Percentiles rank a stretch among this genome's conserved stretches.
phyloP scores from a whole-genome alignment of 2,888 invertebrate genomes.

The Caenorhabditis drosophilae region DNA sequence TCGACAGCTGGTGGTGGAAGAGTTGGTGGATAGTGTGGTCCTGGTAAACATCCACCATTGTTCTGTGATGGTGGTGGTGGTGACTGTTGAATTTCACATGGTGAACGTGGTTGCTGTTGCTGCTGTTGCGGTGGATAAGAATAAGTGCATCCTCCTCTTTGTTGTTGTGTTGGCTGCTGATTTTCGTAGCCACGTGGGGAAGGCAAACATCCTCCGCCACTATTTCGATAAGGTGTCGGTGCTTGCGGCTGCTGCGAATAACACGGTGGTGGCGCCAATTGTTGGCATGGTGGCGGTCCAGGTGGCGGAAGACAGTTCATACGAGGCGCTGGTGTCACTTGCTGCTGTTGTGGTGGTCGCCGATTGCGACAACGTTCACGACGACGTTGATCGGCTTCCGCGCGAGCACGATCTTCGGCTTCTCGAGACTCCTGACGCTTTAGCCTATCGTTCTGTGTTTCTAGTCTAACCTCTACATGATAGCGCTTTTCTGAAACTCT shows the following conservation, averaged over 20 bases:
- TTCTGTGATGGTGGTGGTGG: constrained; percentile 12
- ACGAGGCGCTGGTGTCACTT: constrained; percentile 16
- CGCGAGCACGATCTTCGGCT: constrained; percentile 21
- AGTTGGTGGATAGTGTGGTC: constrained; percentile 29
- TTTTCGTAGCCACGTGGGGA: constrained; percentile 33
- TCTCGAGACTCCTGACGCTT: constrained; percentile 26
- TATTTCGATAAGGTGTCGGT: constrained; percentile 5
- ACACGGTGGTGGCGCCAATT: constrained; percentile 17
- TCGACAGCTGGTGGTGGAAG: constrained; percentile 19
- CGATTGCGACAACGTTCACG: constrained; percentile 30
- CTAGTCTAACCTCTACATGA: constrained; percentile 44
- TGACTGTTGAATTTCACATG: constrained; percentile 3
- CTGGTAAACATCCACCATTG: constrained; percentile 20
- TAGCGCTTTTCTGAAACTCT: constrained; percentile 22
- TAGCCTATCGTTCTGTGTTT: constrained; percentile 39
- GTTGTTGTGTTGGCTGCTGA: constrained; percentile 16
- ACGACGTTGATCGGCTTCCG: constrained; percentile 29
- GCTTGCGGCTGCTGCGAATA: constrained; percentile 9
- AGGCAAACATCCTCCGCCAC: constrained; percentile 35
- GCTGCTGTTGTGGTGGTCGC: constrained; percentile 21
- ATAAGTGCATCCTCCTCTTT: constrained; percentile 25
- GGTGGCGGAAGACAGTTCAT: constrained; percentile 5
- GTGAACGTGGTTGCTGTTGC: constrained; percentile 2
- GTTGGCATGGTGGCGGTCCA: constrained; percentile 16
- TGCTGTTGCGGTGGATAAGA: constrained; percentile 21